Evolutionary conservation across 2,888 invertebrate genomes (phyloP).

Genomic region (Crossocerus cetratus): DNA sequence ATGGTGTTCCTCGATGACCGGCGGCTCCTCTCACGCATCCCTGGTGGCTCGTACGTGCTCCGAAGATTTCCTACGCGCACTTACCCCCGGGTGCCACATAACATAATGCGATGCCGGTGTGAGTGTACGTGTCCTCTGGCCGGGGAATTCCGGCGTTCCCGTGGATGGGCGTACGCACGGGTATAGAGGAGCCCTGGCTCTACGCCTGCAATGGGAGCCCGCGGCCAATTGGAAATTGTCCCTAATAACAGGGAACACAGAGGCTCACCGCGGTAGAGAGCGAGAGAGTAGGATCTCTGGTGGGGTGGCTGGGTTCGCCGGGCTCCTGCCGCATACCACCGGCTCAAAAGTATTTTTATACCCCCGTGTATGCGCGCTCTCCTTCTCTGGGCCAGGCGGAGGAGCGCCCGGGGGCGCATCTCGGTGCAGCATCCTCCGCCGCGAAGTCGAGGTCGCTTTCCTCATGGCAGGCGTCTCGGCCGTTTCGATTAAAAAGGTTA

Average conservation of each 20-base stretch:
- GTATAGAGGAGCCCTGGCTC: slow-evolving; percentile 4
- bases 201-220: slow-evolving; percentile 63
- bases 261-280: too few species aligned
- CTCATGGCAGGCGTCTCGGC: slow-evolving; percentile 20
- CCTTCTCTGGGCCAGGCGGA: too few species aligned
- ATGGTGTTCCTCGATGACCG: not conserved
- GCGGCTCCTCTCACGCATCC: not conserved
- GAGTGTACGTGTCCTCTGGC: too few species aligned
- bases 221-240: slow-evolving; percentile 76
- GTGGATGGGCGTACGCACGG: slow-evolving; percentile 19
- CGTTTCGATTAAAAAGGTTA: slow-evolving; percentile 2
- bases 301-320: slow-evolving; percentile 57
- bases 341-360: slow-evolving; percentile 68
- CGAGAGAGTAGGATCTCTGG: slow-evolving; percentile 66
- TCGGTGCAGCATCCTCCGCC: not conserved
- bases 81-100: slow-evolving; percentile 67
- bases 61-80: slow-evolving; percentile 41
- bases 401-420: slow-evolving; percentile 6
- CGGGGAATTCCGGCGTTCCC: slow-evolving; percentile 33
- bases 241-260: slow-evolving; percentile 73
- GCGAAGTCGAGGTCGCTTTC: not conserved
- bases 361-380: slow-evolving; percentile 12
- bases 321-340: slow-evolving; percentile 56
- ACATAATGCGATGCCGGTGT: slow-evolving; percentile 62
- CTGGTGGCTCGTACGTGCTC: slow-evolving; percentile 11